Base-by-base conservation (phyloP, 2,888 invertebrate species). In the Tetropium fuscum region DNA sequence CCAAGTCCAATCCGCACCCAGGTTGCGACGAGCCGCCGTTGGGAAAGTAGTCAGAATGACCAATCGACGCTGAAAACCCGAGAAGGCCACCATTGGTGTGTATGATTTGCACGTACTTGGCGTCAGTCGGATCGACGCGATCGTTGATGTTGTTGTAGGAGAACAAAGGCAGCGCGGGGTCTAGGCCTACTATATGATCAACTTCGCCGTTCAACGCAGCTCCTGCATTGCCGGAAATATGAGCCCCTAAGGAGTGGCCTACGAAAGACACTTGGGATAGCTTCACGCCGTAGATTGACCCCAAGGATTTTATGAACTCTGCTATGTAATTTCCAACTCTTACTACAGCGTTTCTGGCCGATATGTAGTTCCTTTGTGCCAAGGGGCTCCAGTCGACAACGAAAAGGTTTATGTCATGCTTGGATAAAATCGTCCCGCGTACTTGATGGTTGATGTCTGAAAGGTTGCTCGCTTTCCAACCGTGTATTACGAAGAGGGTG, bases 1-100 rank as follows among this genome's bases (percentile, higher is more conserved):
- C 36, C 2, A 74, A 1, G 58, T 80, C 78, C 0, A 73, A 2
- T 7, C 73, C 74, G 60, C 81, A 81, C 32, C 80, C 80, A n/a
- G 78, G 76, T 66, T 81, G 81, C 2, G 25, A 47, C 3, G 8
- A 40, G 2, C 80, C 81, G 7, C 78, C 79, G 62, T 81, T 81
- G 6, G 80, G 80, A 57, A 59, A 80, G 56, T 72, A 79, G 67
- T 81, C 80, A 10, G 72, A 70, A 56, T 79, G 66, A 7, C 81
- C 81, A 34, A 80, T 65, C 6, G 76, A 36, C 11, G 40, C 47
- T 6, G 27, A 38, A 41, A 67, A 66, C 4, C 73, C 72, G 1
- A 74, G 57, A 1, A 63, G 16, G 7, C 64, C 58, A 27, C 58
- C 69, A 30, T 64, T 70, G 2, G 80, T 79, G 58, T 80, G 81